Conservation (phyloP, 1,140 invertebrate genomes). For the Andrena cerasifolii region DNA sequence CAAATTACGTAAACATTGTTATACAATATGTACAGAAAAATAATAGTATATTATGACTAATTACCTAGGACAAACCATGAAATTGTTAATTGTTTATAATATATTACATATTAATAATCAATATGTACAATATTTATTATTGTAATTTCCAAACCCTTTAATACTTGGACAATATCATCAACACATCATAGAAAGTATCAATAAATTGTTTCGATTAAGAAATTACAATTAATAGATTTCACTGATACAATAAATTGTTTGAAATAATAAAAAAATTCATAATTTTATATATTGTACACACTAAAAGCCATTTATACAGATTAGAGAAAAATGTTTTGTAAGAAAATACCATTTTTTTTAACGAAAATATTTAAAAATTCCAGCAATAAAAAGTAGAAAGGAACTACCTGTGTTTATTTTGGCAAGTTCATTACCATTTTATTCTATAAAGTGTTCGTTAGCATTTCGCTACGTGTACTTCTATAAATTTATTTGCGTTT, state of each 20-base stretch:
- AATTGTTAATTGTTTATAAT: conserved; percentile 30
- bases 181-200: conserved; percentile 46
- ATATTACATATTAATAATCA: conserved; percentile 22
- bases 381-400: neutral
- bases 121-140: conserved; percentile 48
- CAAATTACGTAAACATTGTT: conserved; percentile 3
- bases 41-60: neutral
- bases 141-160: conserved; percentile 23
- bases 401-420: conserved; percentile 19
- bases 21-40: conserved; percentile 12
- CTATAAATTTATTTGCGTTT: conserved; percentile 25
- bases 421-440: conserved; percentile 30
- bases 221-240: neutral
- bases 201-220: conserved; percentile 8
- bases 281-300: neutral
- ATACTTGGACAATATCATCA: conserved; percentile 26
- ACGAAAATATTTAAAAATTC: neutral
- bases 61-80: conserved; percentile 31
- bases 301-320: neutral
- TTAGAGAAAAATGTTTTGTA: neutral
- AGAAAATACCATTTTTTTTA: neutral
- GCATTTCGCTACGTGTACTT: conserved; percentile 12
- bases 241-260: too few species aligned
- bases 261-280: neutral
- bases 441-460: conserved; percentile 18